These are phyloP conservation scores for Stegodyphus mimosarum DNA, from an alignment of 1,140 invertebrate genomes.

Conservation along the genomic window DNA sequence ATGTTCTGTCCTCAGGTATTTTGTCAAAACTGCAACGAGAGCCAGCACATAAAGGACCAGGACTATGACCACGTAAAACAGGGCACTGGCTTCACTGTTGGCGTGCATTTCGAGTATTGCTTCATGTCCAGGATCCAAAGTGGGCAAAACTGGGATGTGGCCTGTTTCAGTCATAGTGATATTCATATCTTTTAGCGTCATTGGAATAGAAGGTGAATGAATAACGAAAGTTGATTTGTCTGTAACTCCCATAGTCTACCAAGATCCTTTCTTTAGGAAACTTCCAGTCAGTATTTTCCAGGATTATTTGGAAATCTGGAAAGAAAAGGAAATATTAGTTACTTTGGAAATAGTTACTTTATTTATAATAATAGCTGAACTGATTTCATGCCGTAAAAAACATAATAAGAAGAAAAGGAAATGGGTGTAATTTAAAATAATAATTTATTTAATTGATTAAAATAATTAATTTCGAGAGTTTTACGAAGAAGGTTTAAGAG, in stretches of 20 bases:
- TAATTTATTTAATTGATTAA: no score
- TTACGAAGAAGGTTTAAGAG: no score
- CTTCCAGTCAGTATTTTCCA: no score
- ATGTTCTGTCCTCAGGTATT: constrained; percentile 54
- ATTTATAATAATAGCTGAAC: neutral
- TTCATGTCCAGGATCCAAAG: constrained; percentile 37
- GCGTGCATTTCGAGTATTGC: constrained; percentile 62
- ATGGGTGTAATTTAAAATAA: no score
- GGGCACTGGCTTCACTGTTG: constrained; percentile 58
- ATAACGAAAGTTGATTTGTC: constrained; percentile 20
- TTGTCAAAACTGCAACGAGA: constrained; percentile 46
- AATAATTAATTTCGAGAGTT: no score
- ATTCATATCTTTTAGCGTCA: constrained; percentile 37
- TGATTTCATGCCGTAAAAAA: no score
- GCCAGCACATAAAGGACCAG: constrained; percentile 61
- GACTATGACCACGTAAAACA: constrained; percentile 62
- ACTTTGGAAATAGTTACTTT: neutral
- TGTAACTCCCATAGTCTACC: constrained; percentile 1
- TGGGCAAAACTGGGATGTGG: neutral
- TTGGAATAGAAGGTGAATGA: constrained; percentile 39
- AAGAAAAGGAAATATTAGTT: neutral
- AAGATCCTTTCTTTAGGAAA: neutral
- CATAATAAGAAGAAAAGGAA: no score
- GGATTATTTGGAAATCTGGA: no score
- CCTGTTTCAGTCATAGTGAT: neutral